These are phyloP conservation scores for Parazoanthus atlanticus DNA, from an alignment of 92 coral and sea anemone species.

Conservation along the genomic window DNA sequence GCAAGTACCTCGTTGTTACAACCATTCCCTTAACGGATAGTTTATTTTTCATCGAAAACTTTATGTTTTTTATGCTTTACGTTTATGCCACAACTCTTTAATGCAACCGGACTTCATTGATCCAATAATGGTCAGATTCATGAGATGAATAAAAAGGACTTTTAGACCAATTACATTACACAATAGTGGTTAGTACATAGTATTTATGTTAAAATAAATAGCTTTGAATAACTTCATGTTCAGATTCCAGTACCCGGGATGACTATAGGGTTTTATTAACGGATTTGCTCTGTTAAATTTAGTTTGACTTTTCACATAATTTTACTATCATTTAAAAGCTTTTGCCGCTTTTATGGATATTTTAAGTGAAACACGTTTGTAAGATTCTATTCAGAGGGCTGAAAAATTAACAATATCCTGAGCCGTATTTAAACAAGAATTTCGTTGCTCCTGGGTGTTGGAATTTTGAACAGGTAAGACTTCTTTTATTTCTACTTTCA, in stretches of 20 bases:
- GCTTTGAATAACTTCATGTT: neutral
- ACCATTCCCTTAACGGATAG: too few species aligned
- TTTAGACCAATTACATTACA: too few species aligned
- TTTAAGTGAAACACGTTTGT: neutral
- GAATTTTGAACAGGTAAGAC: constrained; percentile 40
- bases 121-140: too few species aligned
- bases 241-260: constrained; percentile 42
- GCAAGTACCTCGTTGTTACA: too few species aligned
- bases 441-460: constrained; percentile 35
- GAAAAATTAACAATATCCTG: neutral
- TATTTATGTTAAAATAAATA: too few species aligned
- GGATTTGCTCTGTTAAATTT: neutral
- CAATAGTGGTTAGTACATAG: neutral
- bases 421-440: constrained; percentile 7
- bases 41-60: too few species aligned
- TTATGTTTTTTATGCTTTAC: too few species aligned
- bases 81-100: too few species aligned
- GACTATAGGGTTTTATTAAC: neutral
- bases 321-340: neutral
- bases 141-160: too few species aligned
- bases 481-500: neutral
- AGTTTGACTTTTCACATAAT: neutral
- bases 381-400: neutral
- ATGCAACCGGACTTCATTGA: too few species aligned
- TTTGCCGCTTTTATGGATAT: neutral